These are phyloP conservation scores for Eristalinus sepulchralis DNA, from an alignment of 2,888 invertebrate species.

Conservation along the genomic window DNA sequence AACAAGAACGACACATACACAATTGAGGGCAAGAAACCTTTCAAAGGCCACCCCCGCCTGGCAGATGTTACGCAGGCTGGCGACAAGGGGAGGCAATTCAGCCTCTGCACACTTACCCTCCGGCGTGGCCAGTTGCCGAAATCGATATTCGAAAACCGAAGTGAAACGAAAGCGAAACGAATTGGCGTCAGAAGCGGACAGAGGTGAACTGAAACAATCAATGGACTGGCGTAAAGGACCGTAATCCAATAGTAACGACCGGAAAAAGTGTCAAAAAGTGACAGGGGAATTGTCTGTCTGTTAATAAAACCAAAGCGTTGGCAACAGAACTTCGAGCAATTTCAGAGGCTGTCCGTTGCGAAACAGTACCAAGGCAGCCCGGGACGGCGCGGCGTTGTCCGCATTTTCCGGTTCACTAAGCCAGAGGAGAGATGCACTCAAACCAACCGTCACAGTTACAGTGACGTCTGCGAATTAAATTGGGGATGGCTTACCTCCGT, in stretches of 20 bases:
- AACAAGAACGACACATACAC: constrained; percentile 11
- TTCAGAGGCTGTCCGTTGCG: background rate
- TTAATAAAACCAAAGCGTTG: constrained; percentile 28
- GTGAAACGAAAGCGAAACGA: constrained; percentile 14
- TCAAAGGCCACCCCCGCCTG: constrained; percentile 31
- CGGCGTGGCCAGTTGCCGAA: constrained; percentile 8
- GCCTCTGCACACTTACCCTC: constrained; percentile 20
- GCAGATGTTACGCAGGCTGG: background rate
- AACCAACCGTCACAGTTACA: background rate
- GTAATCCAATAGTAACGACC: constrained; percentile 42
- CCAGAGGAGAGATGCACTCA: constrained; percentile 12
- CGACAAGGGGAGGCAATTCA: constrained; percentile 49
- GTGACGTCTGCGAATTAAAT: constrained; percentile 3
- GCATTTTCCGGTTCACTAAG: constrained; percentile 52
- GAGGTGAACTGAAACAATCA: constrained; percentile 46
- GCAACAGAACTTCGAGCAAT: background rate
- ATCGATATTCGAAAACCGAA: constrained; percentile 49
- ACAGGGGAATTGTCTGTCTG: constrained; percentile 3
- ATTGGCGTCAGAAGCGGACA: constrained; percentile 4
- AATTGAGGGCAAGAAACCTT: constrained; percentile 62
- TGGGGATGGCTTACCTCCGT: constrained; percentile 33
- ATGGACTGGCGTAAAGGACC: constrained; percentile 24
- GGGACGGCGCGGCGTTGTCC: background rate
- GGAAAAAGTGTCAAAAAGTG: constrained; percentile 44
- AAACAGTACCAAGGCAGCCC: background rate